Conservation (phyloP, 2,797 vertebrate genomes). For the Hippoglossus hippoglossus region DNA sequence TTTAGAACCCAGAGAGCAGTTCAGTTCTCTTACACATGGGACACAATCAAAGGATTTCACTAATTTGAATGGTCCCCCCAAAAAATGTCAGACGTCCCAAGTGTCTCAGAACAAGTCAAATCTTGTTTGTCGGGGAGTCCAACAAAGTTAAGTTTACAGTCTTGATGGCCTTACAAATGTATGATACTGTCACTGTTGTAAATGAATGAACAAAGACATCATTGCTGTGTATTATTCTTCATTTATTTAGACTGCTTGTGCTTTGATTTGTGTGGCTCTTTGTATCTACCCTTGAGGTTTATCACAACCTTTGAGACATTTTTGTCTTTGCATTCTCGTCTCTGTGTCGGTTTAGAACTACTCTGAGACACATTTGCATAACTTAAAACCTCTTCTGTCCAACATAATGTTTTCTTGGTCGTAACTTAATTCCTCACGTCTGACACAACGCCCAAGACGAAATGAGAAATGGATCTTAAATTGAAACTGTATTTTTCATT, state of each 20-base stretch:
- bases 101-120: too few relatives aligned
- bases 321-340: neutral
- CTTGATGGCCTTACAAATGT: slow-evolving; percentile 16
- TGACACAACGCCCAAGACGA: slow-evolving; percentile 30
- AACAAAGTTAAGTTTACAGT: neutral
- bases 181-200: slow-evolving; percentile 5
- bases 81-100: too few relatives aligned
- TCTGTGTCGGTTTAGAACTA: neutral
- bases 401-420: slow-evolving; percentile 22
- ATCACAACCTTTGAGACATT: neutral
- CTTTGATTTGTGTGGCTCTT: neutral
- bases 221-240: neutral
- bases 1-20: too few relatives aligned
- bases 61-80: too few relatives aligned
- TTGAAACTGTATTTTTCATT: slow-evolving; percentile 77
- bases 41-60: neutral
- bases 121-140: neutral
- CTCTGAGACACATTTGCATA: slow-evolving; percentile 22
- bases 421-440: slow-evolving; percentile 51
- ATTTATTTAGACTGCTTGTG: neutral
- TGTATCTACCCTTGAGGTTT: neutral
- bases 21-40: too few relatives aligned
- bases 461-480: slow-evolving; percentile 69
- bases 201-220: neutral
- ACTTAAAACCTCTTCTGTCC: slow-evolving; percentile 41